Evolutionary conservation across 2,113 vertebrate species (phyloP).

Genomic region (Tragelaphus strepsiceros): DNA sequence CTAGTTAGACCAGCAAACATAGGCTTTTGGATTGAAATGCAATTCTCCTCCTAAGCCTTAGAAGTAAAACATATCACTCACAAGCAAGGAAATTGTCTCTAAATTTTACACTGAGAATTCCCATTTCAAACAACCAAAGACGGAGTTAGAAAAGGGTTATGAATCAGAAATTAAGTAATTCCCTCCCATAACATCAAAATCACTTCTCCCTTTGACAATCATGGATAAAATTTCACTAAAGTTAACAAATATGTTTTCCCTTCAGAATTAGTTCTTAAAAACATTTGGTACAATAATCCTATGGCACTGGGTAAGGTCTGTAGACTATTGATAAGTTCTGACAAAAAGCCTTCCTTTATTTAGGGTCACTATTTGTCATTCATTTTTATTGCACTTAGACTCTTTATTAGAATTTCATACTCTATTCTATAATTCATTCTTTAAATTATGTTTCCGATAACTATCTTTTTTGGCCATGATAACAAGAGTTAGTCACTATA

Average conservation of each 20-base stretch:
- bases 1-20: neutral
- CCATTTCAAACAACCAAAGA: neutral
- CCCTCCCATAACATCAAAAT: neutral
- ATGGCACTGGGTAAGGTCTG: neutral
- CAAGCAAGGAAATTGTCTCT: neutral
- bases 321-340: neutral
- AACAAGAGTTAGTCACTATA: neutral
- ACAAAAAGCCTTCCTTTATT: neutral
- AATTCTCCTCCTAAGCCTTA: neutral
- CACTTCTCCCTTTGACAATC: neutral
- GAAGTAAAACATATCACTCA: neutral
- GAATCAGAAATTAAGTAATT: neutral
- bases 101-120: conserved; percentile 15
- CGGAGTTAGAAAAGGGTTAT: neutral
- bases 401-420: neutral
- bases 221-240: neutral
- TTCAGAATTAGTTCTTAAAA: neutral
- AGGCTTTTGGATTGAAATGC: neutral
- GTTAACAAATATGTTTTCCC: neutral
- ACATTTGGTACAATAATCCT: neutral
- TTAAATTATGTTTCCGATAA: conserved; percentile 22
- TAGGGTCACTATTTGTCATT: neutral
- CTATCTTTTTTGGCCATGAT: neutral
- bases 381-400: neutral
- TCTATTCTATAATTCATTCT: neutral